Evolutionary conservation across 2,888 invertebrate genomes (phyloP).

Genomic region (Caradrina clavipalpis): DNA sequence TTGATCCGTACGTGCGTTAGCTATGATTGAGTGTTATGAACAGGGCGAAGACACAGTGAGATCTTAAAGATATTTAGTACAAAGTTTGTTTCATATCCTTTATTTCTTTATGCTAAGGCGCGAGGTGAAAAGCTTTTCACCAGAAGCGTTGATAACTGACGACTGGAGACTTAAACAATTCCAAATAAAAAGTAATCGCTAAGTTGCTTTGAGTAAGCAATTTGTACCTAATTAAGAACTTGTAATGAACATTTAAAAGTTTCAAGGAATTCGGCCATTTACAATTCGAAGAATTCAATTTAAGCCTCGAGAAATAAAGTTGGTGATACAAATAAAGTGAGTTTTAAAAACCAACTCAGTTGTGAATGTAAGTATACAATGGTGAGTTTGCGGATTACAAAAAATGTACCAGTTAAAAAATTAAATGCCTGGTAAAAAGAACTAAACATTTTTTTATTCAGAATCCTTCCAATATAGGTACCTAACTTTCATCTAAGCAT

Average conservation of each 20-base stretch:
- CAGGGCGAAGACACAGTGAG: not conserved
- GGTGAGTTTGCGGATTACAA: slow-evolving; percentile 2
- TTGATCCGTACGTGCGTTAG: slow-evolving; percentile 29
- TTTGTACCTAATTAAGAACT: slow-evolving; percentile 23
- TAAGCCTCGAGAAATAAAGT: slow-evolving; percentile 7
- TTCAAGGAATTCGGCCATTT: slow-evolving; percentile 10
- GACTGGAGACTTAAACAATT: slow-evolving; percentile 12
- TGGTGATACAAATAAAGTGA: not conserved
- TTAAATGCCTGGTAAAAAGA: too few species aligned
- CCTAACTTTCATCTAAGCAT: not conserved
- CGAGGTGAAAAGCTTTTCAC: not conserved
- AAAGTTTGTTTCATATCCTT: not conserved
- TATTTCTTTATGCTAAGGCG: not conserved
- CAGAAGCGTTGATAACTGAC: not conserved
- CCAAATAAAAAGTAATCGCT: slow-evolving; percentile 21
- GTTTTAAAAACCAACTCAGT: slow-evolving; percentile 17
- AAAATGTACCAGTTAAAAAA: not conserved
- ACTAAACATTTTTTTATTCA: not conserved
- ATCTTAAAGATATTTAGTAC: not conserved
- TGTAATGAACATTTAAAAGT: slow-evolving; percentile 30
- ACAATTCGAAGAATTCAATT: slow-evolving; percentile 30
- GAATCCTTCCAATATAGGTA: not conserved
- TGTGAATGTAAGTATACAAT: slow-evolving; percentile 11
- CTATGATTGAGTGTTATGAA: slow-evolving; percentile 38
- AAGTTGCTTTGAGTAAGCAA: slow-evolving; percentile 15